A percentile compares a stretch with the other conserved stretches of the same genome.
phyloP scores from a whole-genome alignment of 2,797 vertebrate species.

The Dermochelys coriacea region DNA sequence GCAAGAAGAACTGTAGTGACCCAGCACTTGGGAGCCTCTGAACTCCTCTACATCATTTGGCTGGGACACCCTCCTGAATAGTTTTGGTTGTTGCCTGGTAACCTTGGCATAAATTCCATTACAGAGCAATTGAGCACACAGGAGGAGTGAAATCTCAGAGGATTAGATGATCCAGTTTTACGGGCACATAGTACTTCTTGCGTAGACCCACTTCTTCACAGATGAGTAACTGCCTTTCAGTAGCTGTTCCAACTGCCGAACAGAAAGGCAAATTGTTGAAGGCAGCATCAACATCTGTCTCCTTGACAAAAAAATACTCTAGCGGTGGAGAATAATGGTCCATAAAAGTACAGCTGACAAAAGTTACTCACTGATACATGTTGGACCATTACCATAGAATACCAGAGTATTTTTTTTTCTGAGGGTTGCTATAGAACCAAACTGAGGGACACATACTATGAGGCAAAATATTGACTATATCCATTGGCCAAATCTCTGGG shows the following conservation, averaged over 20 bases:
- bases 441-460: rapidly evolving
- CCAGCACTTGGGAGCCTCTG: background rate
- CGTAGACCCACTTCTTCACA: background rate
- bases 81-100: background rate
- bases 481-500: background rate
- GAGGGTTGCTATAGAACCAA: background rate
- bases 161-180: constrained; percentile 4
- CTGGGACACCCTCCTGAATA: background rate
- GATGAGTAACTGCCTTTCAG: background rate
- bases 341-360: background rate
- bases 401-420: background rate
- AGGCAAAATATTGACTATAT: background rate
- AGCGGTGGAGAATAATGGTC: background rate
- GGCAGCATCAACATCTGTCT: background rate
- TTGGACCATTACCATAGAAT: background rate
- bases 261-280: background rate
- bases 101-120: background rate
- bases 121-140: background rate
- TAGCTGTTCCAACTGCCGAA: background rate
- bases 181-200: background rate
- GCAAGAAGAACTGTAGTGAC: constrained; percentile 30
- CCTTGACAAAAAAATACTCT: background rate
- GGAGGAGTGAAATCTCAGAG: background rate
- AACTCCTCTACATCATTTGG: background rate
- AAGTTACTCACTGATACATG: background rate